Base-by-base conservation (phyloP, 2,113 vertebrate species). In the Toxotes chatareus region DNA sequence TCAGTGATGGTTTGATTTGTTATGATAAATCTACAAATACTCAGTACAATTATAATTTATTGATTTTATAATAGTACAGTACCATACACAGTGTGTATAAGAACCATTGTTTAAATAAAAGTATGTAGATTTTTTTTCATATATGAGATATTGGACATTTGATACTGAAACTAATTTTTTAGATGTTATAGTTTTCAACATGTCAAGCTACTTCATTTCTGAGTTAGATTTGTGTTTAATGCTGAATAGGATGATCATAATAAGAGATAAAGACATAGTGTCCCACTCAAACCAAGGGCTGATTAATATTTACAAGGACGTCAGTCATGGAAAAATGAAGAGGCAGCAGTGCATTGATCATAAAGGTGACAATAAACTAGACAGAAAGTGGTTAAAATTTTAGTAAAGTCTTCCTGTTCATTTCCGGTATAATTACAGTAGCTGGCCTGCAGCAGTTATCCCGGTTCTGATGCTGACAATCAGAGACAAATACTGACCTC, bases 401-500 rank as follows among this genome's bases (percentile, higher is more conserved):
- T 12, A 12, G 9, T 44, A 44, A 11, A 27, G n/a, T 56, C 4
- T 23, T 38, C 27, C 36, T 38, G 36, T 38, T 5, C 36, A 38
- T 5, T n/a, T 56, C n/a, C n/a, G 12, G 53, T 27, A 5, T 2
- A 27, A 23, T 55, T 19, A 36, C 32, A 36, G 34, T 9, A 36
- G 61, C 34, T 63, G 17, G 36, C 34, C 36, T n/a, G 16, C 16
- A 61, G 59, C 4, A 66, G 12, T 38, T 21, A 21, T 57, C 5
- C 12, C 27, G 14, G 60, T 61, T 4, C 40, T 51, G 5, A 38
- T 40, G 7, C 64, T 67, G 10, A 46, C 4, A 36, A 44, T 23
- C 2, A 21, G 6, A 77, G 56, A 75, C 12, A 83, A 72, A 86
- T 56, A 76, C 73, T 76, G 83, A 79, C 77, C 75, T 76, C 71